phyloP scores from a whole-genome alignment of 2,113 vertebrate species.

The Anseranas semipalmata region DNA sequence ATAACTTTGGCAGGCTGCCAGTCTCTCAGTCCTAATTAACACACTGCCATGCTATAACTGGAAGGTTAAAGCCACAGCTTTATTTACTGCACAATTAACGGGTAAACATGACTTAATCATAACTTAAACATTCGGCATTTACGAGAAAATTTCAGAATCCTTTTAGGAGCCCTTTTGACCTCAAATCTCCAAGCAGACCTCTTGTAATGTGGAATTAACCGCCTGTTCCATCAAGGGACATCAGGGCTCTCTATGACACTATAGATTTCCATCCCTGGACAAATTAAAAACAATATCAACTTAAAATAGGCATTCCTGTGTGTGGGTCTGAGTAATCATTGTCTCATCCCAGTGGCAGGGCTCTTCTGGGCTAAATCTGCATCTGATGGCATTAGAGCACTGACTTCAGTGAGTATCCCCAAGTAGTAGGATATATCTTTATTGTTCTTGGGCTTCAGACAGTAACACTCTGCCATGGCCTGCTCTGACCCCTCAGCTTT shows the following conservation, averaged over 20 bases:
- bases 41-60: not conserved
- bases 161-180: slow-evolving; percentile 52
- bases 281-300: not conserved
- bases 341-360: not conserved
- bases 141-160: slow-evolving; percentile 56
- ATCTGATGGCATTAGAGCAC: not conserved
- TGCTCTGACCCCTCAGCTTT: not conserved
- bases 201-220: not conserved
- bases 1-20: slow-evolving; percentile 46
- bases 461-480: not conserved
- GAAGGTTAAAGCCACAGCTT: slow-evolving; percentile 64
- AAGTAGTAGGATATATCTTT: not conserved
- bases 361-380: not conserved
- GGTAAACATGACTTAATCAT: slow-evolving; percentile 79
- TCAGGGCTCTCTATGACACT: not conserved
- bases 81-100: slow-evolving; percentile 78
- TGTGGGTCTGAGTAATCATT: not conserved
- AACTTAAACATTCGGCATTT: slow-evolving; percentile 75
- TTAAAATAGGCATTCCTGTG: not conserved
- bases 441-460: not conserved
- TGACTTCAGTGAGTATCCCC: not conserved
- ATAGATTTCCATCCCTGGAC: not conserved
- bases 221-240: not conserved
- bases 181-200: slow-evolving; percentile 8
- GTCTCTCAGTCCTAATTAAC: slow-evolving; percentile 68